phyloP scores from a whole-genome alignment of 2,888 invertebrate genomes.

The Drosophila recens region DNA sequence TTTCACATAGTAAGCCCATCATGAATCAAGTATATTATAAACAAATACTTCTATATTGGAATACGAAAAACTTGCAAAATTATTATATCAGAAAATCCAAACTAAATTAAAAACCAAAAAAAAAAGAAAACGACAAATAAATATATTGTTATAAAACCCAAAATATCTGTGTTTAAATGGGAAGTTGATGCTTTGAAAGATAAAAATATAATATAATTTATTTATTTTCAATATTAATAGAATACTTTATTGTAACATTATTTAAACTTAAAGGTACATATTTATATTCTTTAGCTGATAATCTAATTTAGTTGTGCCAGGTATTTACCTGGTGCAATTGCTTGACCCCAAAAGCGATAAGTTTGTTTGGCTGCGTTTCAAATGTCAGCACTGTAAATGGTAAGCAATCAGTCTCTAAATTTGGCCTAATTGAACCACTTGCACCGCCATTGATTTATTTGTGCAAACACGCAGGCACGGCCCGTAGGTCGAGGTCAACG shows the following conservation, averaged over 20 bases:
- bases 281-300: not conserved
- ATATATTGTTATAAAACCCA: conserved; percentile 75
- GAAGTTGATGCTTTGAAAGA: not conserved
- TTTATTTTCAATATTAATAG: no score
- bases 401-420: conserved; percentile 34
- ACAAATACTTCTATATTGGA: conserved; percentile 54
- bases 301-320: conserved; percentile 27
- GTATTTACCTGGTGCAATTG: conserved; percentile 29
- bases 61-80: conserved; percentile 58
- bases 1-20: conserved; percentile 37
- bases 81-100: conserved; percentile 36
- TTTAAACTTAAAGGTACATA: no score
- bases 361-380: conserved; percentile 18
- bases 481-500: conserved; percentile 71
- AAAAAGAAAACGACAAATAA: conserved; percentile 63
- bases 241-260: no score
- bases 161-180: conserved; percentile 1
- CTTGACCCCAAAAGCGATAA: conserved; percentile 22
- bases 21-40: conserved; percentile 27
- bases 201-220: no score
- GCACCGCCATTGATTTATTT: conserved; percentile 51
- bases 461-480: conserved; percentile 60
- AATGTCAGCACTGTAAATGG: conserved; percentile 38
- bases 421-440: conserved; percentile 43
- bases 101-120: conserved; percentile 34